These are phyloP conservation scores for Cephus pulcher DNA, from an alignment of 2,888 invertebrate species.

Conservation along the genomic window DNA sequence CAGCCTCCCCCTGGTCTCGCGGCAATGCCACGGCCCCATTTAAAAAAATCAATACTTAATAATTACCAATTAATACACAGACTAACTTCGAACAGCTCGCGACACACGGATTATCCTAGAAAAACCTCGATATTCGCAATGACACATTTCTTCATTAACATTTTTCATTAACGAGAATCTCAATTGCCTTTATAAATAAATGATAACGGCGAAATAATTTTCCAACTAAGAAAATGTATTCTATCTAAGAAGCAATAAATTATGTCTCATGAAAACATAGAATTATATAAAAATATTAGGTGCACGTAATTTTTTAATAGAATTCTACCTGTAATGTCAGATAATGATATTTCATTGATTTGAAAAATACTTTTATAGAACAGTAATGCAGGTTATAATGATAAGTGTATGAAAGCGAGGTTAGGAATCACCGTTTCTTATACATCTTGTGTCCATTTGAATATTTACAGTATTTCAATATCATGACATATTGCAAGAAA, in stretches of 20 bases:
- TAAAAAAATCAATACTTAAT: conserved; percentile 65
- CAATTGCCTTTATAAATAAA: neutral
- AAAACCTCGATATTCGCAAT: neutral
- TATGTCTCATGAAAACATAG: neutral
- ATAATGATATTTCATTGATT: neutral
- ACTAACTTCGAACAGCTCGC: neutral
- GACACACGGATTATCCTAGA: neutral
- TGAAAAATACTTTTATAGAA: neutral
- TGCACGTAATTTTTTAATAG: neutral
- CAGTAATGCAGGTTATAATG: neutral
- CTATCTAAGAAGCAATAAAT: neutral
- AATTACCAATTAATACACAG: conserved; percentile 60
- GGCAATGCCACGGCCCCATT: conserved; percentile 43
- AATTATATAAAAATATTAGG: neutral
- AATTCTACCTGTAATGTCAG: neutral
- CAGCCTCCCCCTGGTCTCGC: conserved; percentile 23
- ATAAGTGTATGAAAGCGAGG: neutral
- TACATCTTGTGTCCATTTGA: neutral
- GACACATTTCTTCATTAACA: neutral
- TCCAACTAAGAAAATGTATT: neutral
- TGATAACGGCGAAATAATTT: neutral
- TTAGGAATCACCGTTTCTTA: neutral
- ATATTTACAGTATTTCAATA: neutral
- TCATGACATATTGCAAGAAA: neutral
- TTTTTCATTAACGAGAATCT: neutral